Percentiles rank a stretch among this genome's conserved stretches.
Evolutionary conservation across 1,140 invertebrate genomes (phyloP).

Genomic region (Dendrolimus punctatus): DNA sequence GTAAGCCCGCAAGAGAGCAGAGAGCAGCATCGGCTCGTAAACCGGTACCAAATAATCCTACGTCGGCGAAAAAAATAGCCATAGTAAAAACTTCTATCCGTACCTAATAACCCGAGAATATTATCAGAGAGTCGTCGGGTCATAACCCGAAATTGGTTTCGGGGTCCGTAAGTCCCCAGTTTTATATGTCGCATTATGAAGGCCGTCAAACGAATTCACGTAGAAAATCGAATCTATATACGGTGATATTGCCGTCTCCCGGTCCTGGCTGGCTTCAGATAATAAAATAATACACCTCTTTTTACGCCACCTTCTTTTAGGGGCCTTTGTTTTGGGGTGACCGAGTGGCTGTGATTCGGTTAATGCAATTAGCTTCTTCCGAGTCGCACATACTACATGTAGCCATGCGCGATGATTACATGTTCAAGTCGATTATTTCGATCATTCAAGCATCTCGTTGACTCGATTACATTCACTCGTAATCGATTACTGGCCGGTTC

Average conservation of each 20-base stretch:
- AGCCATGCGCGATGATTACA: too few relatives aligned
- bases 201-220: slow-evolving; percentile 72
- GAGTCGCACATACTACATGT: too few relatives aligned
- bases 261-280: slow-evolving; percentile 56
- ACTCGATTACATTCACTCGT: too few relatives aligned
- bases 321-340: slow-evolving; percentile 14
- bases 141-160: slow-evolving; percentile 71
- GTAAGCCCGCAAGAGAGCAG: slow-evolving; percentile 35
- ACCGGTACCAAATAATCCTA: slow-evolving; percentile 58
- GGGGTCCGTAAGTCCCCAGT: slow-evolving; percentile 70
- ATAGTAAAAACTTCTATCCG: slow-evolving; percentile 63
- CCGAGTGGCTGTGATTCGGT: slow-evolving; percentile 15
- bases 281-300: slow-evolving; percentile 65
- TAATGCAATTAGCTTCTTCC: neutral
- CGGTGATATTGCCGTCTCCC: slow-evolving; percentile 61
- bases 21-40: slow-evolving; percentile 44
- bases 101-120: slow-evolving; percentile 63
- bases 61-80: slow-evolving; percentile 55
- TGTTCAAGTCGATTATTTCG: too few relatives aligned
- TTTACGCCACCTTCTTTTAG: slow-evolving; percentile 25
- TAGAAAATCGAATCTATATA: slow-evolving; percentile 73
- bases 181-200: slow-evolving; percentile 72
- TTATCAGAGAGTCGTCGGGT: slow-evolving; percentile 68
- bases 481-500: too few relatives aligned
- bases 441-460: too few relatives aligned